Evolutionary conservation across 2,113 vertebrate genomes (phyloP).

Genomic region (Microtus pennsylvanicus): DNA sequence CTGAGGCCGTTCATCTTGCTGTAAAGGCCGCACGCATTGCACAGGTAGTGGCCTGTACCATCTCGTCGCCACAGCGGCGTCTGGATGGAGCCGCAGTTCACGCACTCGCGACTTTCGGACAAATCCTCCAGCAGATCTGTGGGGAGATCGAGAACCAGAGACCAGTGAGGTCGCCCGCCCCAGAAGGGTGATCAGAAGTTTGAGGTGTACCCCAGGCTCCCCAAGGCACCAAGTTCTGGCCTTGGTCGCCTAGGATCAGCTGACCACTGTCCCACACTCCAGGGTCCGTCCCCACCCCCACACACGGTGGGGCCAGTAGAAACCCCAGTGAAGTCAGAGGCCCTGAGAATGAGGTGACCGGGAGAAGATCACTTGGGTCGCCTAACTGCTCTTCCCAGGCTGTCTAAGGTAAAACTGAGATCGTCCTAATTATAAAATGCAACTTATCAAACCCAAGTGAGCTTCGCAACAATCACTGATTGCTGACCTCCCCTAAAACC

Average conservation of each 20-base stretch:
- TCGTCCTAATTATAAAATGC: conserved; percentile 10
- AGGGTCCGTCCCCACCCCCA: neutral
- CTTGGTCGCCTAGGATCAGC: neutral
- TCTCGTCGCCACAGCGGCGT: conserved; percentile 99
- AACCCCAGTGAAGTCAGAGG: neutral
- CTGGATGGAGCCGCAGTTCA: conserved; percentile 99
- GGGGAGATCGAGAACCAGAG: neutral
- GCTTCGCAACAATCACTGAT: neutral
- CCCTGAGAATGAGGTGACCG: neutral
- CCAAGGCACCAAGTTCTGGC: no score
- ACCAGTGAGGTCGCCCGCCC: neutral
- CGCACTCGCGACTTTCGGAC: conserved; percentile 96
- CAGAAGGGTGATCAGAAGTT: neutral
- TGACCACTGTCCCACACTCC: neutral
- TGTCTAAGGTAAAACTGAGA: conserved; percentile 39
- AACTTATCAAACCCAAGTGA: neutral
- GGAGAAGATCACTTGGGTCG: neutral
- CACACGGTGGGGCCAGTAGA: neutral
- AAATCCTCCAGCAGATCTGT: conserved; percentile 96
- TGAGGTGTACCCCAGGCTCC: neutral
- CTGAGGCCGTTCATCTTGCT: conserved; percentile 99
- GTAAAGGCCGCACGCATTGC: conserved; percentile 99
- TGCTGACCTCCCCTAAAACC: neutral
- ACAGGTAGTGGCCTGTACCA: conserved; percentile 98
- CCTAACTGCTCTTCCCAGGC: neutral